Conservation (phyloP, 2,888 invertebrate species). For the Baronia brevicornis region DNA sequence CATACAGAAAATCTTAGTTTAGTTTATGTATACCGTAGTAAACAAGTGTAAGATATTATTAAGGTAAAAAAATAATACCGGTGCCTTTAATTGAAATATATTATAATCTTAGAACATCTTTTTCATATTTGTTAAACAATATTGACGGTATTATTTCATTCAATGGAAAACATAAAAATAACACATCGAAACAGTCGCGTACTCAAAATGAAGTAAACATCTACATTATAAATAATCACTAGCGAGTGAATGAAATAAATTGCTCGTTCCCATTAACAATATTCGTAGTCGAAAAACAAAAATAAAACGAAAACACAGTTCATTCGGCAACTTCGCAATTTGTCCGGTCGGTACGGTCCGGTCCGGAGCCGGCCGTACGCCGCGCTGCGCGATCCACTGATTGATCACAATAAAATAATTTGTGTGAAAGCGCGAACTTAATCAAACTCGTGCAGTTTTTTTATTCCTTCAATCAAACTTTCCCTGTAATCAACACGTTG, state of each 20-base stretch:
- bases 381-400: slow-evolving; percentile 33
- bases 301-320: slow-evolving; percentile 49
- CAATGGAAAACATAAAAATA: slow-evolving; percentile 2
- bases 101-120: too few relatives aligned
- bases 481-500: too few relatives aligned
- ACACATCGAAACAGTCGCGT: slow-evolving; percentile 8
- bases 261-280: slow-evolving; percentile 57
- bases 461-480: too few relatives aligned
- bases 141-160: too few relatives aligned
- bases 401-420: slow-evolving; percentile 55
- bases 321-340: slow-evolving; percentile 50
- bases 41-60: too few relatives aligned
- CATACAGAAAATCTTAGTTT: too few relatives aligned
- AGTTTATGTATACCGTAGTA: too few relatives aligned
- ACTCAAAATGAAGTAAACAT: slow-evolving; percentile 52
- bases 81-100: too few relatives aligned
- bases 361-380: slow-evolving; percentile 14
- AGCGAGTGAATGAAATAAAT: slow-evolving; percentile 60
- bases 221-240: slow-evolving; percentile 64
- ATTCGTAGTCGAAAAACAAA: slow-evolving; percentile 55
- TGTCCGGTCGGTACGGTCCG: slow-evolving; percentile 42
- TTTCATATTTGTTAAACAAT: too few relatives aligned
- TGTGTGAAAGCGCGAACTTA: slow-evolving; percentile 41
- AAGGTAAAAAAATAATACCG: too few relatives aligned
- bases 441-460: slow-evolving; percentile 24